Evolutionary conservation across 1,140 invertebrate species (phyloP), one percentile per base, ranked within the genome.

Genomic region (Ylistrum balloti): DNA sequence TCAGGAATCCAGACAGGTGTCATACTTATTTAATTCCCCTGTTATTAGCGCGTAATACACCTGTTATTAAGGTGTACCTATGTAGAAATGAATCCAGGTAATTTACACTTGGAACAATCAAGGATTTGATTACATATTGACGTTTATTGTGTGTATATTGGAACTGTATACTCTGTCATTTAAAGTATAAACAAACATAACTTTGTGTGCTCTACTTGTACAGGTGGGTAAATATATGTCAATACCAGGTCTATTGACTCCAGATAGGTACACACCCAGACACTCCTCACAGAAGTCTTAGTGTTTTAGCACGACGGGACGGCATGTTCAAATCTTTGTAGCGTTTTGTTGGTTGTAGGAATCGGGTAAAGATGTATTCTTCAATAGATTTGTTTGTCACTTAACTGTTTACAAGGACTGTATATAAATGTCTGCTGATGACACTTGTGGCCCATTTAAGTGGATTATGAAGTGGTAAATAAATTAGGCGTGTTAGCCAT

Each of bases 41-140:
- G 56, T 74, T 28, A 74, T 74, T 74, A 74, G n/a, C 56, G n/a
- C 56, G 28, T 74, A 28, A 74, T n/a, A 74, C 56, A 74, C 56
- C 56, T 74, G n/a, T 74, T 28, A 74, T 74, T 74, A 74, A 74
- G 56, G 56, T 74, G n/a, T 28, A 74, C 17, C 28, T 74, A n/a
- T 74, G 22, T 28, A 28, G 56, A 74, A 28, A 74, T 74, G 5
- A 74, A 74, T 74, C 56, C 22, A 74, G 56, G 56, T 74, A 74
- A 74, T 5, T 74, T 5, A 74, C 56, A n/a, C 17, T n/a, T 17
- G 22, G 56, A 5, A 74, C 56, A 74, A 74, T 74, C 7, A 38
- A n/a, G 56, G 56, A 74, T 74, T 28, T 74, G 9, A 48, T 74
- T 74, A 74, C 56, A 28, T 74, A 74, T 74, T 74, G 17, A n/a